phyloP scores from a whole-genome alignment of 2,797 vertebrate species.

The Pelochelys cantorii region DNA sequence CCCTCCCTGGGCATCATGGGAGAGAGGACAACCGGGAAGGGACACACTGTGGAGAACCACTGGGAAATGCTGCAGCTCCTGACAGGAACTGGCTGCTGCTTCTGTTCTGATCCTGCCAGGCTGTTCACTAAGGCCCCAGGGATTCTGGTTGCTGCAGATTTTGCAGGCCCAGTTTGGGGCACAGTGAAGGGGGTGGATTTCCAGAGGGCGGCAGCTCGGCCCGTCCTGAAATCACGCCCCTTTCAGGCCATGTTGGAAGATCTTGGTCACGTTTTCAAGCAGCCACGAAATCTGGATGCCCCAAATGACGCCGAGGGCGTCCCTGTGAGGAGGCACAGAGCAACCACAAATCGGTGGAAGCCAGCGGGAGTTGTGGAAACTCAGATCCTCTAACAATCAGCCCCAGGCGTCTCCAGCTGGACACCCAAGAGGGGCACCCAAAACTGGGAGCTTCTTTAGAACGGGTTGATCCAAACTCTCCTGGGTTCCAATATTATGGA shows the following conservation, averaged over 20 bases:
- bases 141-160: not conserved
- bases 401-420: not conserved
- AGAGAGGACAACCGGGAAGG: not conserved
- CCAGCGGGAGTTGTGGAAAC: not conserved
- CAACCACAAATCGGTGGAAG: not conserved
- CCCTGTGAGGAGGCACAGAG: not conserved
- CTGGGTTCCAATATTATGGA: not conserved
- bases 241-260: not conserved
- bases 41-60: not conserved
- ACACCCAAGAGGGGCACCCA: not conserved
- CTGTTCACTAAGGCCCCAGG: not conserved
- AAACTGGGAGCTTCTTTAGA: not conserved
- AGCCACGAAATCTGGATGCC: not conserved
- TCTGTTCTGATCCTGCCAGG: not conserved
- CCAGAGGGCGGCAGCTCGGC: not conserved
- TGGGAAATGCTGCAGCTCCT: not conserved
- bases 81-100: not conserved
- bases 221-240: not conserved
- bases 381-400: not conserved
- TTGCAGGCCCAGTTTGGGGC: not conserved
- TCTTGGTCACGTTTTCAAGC: not conserved
- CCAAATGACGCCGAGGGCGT: no score
- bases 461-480: not conserved
- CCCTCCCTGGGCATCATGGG: not conserved
- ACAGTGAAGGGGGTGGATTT: not conserved